Evolutionary conservation across 2,113 vertebrate genomes (phyloP).

Genomic region (Crotalus helleri): DNA sequence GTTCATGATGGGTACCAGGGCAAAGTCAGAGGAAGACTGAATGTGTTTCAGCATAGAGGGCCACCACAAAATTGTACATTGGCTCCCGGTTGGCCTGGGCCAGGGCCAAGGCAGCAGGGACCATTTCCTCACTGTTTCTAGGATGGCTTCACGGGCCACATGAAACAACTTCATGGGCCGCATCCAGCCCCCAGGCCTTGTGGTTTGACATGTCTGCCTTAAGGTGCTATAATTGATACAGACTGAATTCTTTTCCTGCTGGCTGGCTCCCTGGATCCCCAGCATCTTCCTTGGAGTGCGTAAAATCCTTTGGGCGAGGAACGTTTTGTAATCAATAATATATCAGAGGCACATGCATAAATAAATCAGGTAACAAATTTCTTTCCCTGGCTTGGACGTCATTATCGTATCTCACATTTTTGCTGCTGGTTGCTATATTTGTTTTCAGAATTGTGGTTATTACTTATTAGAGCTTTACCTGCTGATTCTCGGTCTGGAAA

Average conservation of each 20-base stretch:
- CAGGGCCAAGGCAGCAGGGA: no score
- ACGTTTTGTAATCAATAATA: conserved; percentile 32
- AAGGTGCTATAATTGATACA: conserved; percentile 4
- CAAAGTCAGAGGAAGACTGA: no score
- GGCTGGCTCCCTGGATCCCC: conserved; percentile 19
- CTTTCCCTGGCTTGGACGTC: conserved; percentile 14
- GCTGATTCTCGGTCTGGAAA: background rate
- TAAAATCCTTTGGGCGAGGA: conserved; percentile 35
- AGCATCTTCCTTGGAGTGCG: conserved; percentile 34
- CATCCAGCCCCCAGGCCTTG: no score
- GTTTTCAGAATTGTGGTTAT: background rate
- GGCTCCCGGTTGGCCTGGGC: no score
- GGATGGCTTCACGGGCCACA: no score
- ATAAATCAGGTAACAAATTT: conserved; percentile 29
- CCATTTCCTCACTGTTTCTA: no score
- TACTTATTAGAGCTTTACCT: background rate
- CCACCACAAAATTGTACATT: no score
- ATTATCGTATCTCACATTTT: conserved; percentile 16
- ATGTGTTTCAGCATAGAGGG: no score
- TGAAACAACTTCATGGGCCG: no score
- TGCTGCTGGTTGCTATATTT: background rate
- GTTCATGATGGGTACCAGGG: no score
- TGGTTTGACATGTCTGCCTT: background rate
- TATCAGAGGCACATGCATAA: conserved; percentile 9
- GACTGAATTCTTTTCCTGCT: conserved; percentile 10